phyloP scores from a whole-genome alignment of 2,888 invertebrate species.

The Hesperia comma region DNA sequence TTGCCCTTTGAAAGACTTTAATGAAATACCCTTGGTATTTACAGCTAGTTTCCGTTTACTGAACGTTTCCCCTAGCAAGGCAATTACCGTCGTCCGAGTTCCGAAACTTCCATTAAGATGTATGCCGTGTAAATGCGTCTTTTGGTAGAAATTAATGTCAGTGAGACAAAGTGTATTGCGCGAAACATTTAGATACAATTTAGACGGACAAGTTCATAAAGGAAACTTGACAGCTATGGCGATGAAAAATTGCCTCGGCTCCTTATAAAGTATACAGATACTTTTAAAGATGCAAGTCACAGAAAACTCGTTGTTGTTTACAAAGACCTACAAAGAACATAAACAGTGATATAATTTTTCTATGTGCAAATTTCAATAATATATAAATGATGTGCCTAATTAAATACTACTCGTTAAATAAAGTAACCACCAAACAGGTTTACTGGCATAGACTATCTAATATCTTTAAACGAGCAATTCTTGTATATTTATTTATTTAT shows the following conservation, averaged over 20 bases:
- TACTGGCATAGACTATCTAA: no score
- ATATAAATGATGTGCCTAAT: no score
- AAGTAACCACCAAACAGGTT: no score
- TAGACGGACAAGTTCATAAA: slow-evolving; percentile 2
- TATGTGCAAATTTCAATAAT: no score
- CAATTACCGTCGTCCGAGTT: slow-evolving; percentile 13
- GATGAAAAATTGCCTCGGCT: neutral
- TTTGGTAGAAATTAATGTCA: slow-evolving; percentile 16
- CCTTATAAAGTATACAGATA: no score
- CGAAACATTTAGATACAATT: neutral
- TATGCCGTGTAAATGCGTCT: slow-evolving; percentile 9
- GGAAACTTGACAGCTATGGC: neutral
- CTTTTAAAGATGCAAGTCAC: no score
- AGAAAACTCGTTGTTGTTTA: no score
- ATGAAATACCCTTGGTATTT: neutral
- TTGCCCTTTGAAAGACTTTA: neutral
- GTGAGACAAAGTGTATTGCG: neutral
- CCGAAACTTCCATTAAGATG: slow-evolving; percentile 18
- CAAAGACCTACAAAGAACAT: no score
- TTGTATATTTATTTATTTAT: no score
- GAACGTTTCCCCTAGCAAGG: neutral
- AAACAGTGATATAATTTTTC: no score
- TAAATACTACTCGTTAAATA: no score
- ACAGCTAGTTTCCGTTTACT: slow-evolving; percentile 4
- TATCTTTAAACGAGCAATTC: no score